phyloP scores from a whole-genome alignment of 2,797 vertebrate species.

The Halcyon smyrnensis region DNA sequence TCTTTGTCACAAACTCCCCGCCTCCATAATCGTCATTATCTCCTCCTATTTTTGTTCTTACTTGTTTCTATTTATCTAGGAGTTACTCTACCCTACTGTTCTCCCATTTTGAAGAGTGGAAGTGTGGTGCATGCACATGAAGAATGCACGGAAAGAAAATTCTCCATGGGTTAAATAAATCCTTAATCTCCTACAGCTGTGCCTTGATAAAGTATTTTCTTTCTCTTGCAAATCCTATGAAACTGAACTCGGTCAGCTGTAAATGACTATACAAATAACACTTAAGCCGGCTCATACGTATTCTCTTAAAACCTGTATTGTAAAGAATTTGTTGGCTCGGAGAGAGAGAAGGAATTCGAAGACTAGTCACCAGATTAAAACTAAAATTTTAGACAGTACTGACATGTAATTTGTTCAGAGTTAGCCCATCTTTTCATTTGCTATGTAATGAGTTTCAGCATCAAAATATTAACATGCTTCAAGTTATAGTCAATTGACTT shows the following conservation, averaged over 20 bases:
- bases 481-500: neutral
- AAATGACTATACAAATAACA: constrained; percentile 48
- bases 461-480: neutral
- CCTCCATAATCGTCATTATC: neutral
- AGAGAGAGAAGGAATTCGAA: constrained; percentile 30
- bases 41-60: neutral
- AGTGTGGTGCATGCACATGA: neutral
- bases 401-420: neutral
- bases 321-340: constrained; percentile 7
- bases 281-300: neutral
- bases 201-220: constrained; percentile 23
- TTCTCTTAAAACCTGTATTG: constrained; percentile 33
- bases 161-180: constrained; percentile 29
- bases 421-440: neutral
- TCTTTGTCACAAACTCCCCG: neutral
- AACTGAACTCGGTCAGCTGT: constrained; percentile 38
- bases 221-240: constrained; percentile 18
- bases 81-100: neutral
- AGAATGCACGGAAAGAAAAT: constrained; percentile 34
- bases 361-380: constrained; percentile 36
- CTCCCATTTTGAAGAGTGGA: neutral
- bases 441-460: neutral
- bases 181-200: constrained; percentile 18
- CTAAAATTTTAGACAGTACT: constrained; percentile 16
- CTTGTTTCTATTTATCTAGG: neutral